Conservation (phyloP, 2,888 invertebrate genomes). For the Agonopterix heracliana region DNA sequence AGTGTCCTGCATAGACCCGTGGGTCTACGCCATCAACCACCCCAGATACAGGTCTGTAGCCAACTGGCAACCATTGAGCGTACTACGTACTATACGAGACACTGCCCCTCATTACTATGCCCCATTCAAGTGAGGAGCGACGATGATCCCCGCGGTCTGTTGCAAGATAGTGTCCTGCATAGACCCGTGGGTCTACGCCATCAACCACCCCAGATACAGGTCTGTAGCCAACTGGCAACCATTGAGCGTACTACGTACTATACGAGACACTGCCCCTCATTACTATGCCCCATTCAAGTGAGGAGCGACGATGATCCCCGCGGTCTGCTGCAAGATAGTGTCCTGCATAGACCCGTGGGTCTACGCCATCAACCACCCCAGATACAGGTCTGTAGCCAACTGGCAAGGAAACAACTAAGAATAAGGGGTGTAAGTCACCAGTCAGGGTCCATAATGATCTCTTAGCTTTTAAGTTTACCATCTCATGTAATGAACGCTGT, state of each 20-base stretch:
- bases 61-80: background rate
- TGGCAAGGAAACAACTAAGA: too few species aligned
- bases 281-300: background rate
- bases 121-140: too few species aligned
- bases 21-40: slow-evolving; percentile 86
- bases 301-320: slow-evolving; percentile 77
- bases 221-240: slow-evolving; percentile 18
- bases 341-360: slow-evolving; percentile 88
- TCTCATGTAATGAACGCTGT: too few species aligned
- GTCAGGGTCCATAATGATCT: too few species aligned
- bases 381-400: slow-evolving; percentile 71
- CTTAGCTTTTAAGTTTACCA: too few species aligned
- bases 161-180: slow-evolving; percentile 86
- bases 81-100: background rate
- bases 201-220: slow-evolving; percentile 86
- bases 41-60: slow-evolving; percentile 79
- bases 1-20: slow-evolving; percentile 88
- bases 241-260: background rate
- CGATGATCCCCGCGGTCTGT: slow-evolving; percentile 80
- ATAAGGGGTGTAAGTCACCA: too few species aligned
- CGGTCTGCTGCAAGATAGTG: slow-evolving; percentile 82
- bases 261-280: background rate
- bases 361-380: slow-evolving; percentile 86
- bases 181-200: slow-evolving; percentile 86
- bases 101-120: background rate